phyloP scores from a whole-genome alignment of 2,888 invertebrate species.

The Rhagium mordax region DNA sequence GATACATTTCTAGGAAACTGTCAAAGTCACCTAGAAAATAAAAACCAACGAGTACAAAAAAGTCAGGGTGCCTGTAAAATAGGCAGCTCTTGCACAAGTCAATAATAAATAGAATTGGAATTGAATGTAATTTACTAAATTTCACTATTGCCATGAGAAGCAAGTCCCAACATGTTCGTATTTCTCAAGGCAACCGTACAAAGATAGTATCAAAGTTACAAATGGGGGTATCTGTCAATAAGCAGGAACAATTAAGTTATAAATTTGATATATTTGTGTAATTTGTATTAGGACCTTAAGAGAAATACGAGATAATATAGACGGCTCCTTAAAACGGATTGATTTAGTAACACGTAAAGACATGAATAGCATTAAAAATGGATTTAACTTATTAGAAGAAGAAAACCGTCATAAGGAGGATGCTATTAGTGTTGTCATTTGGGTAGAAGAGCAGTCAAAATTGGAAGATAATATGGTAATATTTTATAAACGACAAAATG shows the following conservation, averaged over 20 bases:
- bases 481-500: neutral
- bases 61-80: neutral
- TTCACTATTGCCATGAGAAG: neutral
- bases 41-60: neutral
- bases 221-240: neutral
- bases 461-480: neutral
- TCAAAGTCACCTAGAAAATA: neutral
- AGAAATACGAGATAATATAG: neutral
- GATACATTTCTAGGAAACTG: neutral
- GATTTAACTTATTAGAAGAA: neutral
- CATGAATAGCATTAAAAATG: neutral
- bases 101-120: neutral
- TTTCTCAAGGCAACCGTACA: neutral
- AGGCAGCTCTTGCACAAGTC: neutral
- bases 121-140: conserved; percentile 1
- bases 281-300: neutral
- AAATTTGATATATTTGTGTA: neutral
- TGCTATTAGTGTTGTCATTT: neutral
- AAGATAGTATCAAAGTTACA: neutral
- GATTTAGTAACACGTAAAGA: conserved; percentile 1
- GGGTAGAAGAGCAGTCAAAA: neutral
- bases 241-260: neutral
- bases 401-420: neutral
- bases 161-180: neutral
- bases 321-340: neutral